Base-by-base conservation (phyloP, 2,113 vertebrate genomes). In the Paradoxurus hermaphroditus region DNA sequence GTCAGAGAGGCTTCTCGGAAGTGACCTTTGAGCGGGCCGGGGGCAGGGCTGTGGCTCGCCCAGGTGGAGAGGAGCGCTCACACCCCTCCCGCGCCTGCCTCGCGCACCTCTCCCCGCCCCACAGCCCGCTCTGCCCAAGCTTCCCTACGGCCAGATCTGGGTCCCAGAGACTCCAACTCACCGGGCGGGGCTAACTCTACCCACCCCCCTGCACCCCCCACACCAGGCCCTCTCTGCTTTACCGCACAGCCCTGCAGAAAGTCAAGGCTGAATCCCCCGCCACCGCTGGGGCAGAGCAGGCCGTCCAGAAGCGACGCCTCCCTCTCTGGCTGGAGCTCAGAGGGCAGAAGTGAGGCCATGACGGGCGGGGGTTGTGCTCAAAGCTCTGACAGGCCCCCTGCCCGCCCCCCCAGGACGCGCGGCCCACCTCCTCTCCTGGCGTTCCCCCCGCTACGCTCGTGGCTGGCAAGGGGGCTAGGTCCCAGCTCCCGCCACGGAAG, bases 181-280 rank as follows among this genome's bases (percentile, higher is more conserved):
- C 36, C 6, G 4, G 25, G 19, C 81, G 27, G 56, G 63, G 25
- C 36, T n/a, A 2, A 21, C 31, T n/a, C 25, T 31, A 31, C 19
- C 27, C 46, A 19, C 53, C 53, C 18, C 53, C n/a, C n/a, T n/a
- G n/a, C 53, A 41, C 12, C 81, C 39, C 5, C n/a, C n/a, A n/a
- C n/a, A n/a, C n/a, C n/a, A n/a, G n/a, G 0, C 27, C 18, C 13
- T n/a, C 27, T 4, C 51, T 21, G 5, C 59, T 6, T 4, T 8
- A 29, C 41, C 34, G 27, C 68, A 41, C 51, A 0, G 12, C 82
- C 36, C 36, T 31, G 25, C 70, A 63, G 67, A 63, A 19, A 36
- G 5, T 59, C 39, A 13, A 72, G 49, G 72, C 19, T 16, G 4
- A 27, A 44, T 6, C 46, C 56, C 72, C n/a, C n/a, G n/a, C n/a